Percentiles rank a stretch among this genome's conserved stretches.
These are phyloP conservation scores for Litocranius walleri DNA, from an alignment of 2,113 vertebrate species.

Conservation along the genomic window DNA sequence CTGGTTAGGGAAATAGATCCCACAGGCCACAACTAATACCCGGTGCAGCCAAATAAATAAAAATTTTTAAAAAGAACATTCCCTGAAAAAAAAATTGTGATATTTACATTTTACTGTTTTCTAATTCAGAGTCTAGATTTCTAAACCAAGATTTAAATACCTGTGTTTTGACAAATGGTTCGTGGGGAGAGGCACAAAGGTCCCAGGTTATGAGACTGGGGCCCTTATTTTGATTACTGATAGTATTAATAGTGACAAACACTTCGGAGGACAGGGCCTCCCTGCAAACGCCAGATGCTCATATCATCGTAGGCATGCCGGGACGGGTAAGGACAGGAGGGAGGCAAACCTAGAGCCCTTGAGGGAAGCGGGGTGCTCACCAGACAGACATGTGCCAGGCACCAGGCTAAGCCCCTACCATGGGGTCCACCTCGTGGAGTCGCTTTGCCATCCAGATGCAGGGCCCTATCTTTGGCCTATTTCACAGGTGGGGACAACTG, in stretches of 20 bases:
- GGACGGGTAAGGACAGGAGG: not conserved
- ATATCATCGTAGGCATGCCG: not conserved
- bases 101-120: not conserved
- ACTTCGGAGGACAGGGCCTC: not conserved
- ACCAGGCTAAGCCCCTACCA: not conserved
- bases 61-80: not conserved
- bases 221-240: not conserved
- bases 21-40: not conserved
- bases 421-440: not conserved
- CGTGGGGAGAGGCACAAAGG: not conserved
- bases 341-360: not conserved
- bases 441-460: fast-evolving
- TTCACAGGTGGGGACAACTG: not conserved
- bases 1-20: not conserved
- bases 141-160: not conserved
- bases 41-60: not conserved
- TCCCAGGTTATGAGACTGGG: not conserved
- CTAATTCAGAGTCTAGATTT: not conserved
- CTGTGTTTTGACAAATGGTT: not conserved
- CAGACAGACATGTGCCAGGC: not conserved
- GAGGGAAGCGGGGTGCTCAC: not conserved
- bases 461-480: not conserved
- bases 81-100: not conserved
- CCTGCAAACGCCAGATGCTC: not conserved
- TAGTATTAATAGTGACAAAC: not conserved